Evolutionary conservation across 2,888 invertebrate species (phyloP).

Genomic region (Leptopterna dolabrata): DNA sequence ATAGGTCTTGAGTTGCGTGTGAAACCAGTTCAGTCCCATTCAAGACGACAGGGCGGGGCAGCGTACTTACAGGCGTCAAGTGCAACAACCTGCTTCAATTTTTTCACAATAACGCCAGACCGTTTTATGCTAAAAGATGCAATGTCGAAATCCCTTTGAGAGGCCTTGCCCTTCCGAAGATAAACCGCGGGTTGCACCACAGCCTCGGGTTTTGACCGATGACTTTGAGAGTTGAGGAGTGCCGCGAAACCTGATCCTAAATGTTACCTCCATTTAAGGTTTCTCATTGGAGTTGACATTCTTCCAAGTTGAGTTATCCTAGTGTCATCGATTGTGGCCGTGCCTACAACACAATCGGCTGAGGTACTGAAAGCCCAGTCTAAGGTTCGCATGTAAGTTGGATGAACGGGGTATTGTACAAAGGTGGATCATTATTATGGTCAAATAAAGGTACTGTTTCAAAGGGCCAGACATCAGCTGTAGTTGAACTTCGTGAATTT

Average conservation of each 20-base stretch:
- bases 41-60: not conserved
- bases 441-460: no score
- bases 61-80: not conserved
- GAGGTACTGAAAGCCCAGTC: not conserved
- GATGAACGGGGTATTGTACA: no score
- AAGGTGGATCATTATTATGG: no score
- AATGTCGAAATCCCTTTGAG: not conserved
- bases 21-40: conserved; percentile 50
- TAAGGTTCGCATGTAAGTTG: no score
- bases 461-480: no score
- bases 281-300: not conserved
- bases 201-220: not conserved
- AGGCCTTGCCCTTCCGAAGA: not conserved
- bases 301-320: not conserved
- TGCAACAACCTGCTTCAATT: not conserved
- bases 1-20: conserved; percentile 51
- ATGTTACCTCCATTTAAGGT: conserved; percentile 7
- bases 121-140: no score
- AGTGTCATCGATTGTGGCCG: not conserved
- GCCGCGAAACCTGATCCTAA: not conserved
- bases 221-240: not conserved
- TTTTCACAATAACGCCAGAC: not conserved
- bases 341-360: not conserved
- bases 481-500: no score
- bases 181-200: not conserved